Evolutionary conservation across 1,140 invertebrate species (phyloP).

Genomic region (Samia ricini): DNA sequence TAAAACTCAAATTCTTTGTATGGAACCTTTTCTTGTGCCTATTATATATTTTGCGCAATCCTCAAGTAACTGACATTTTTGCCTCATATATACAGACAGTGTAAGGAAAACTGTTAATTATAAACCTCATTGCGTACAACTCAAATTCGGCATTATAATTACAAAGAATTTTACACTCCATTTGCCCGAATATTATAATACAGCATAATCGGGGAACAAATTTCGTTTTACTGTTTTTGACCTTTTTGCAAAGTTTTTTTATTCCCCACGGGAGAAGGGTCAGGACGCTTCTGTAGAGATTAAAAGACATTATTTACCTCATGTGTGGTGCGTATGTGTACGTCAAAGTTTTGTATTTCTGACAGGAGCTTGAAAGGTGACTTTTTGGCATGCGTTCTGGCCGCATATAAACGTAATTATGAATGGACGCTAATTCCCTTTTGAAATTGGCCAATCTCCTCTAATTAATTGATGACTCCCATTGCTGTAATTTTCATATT

Average conservation of each 20-base stretch:
- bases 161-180: conserved; percentile 17
- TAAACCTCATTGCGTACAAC: not conserved
- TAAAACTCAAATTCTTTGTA: no score
- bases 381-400: conserved; percentile 38
- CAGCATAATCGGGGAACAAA: conserved; percentile 65
- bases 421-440: conserved; percentile 35
- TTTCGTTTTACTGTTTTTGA: conserved; percentile 51
- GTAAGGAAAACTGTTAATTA: no score
- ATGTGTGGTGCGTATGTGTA: conserved; percentile 44
- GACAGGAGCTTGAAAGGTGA: conserved; percentile 51
- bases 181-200: conserved; percentile 53
- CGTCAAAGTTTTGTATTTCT: conserved; percentile 63
- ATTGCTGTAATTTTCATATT: conserved; percentile 2
- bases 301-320: conserved; percentile 70
- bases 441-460: conserved; percentile 22
- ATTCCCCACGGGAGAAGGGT: conserved; percentile 51
- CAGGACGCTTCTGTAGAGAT: conserved; percentile 49
- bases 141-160: not conserved
- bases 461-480: conserved; percentile 30
- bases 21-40: no score
- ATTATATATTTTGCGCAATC: no score
- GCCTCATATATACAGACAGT: no score
- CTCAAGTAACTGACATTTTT: no score
- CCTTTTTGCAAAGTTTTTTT: conserved; percentile 51
- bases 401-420: conserved; percentile 39